Evolutionary conservation across 2,113 vertebrate species (phyloP), one percentile per base, ranked within the genome.

Genomic region (Chaetura pelagica): DNA sequence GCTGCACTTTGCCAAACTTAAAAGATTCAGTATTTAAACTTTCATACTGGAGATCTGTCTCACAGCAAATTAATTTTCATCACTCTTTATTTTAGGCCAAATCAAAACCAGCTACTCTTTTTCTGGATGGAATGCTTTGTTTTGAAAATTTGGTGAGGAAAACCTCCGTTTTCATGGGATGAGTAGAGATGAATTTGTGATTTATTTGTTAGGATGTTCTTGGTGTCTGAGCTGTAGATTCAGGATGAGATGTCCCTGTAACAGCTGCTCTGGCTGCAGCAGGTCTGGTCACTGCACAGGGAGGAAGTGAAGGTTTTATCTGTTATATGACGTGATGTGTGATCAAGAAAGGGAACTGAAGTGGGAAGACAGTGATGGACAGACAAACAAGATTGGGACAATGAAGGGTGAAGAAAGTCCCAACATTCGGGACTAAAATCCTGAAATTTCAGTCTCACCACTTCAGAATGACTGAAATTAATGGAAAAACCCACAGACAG

Each of bases 221-320:
- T 30, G 32, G 27, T 61, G 49, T 35, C 27, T 52, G 44, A 95
- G 49, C 40, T 87, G 44, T 27, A 73, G 18, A 81, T 49, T 8
- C n/a, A 66, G 44, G 21, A 21, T n/a, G 55, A 54, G 68, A 54
- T 59, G 63, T 18, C 23, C 51, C 55, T 46, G 5, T 34, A 64
- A 35, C 40, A 40, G 32, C 35, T 82, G 49, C 38, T 73, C 54
- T 2, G 2, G 46, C 35, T 82, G 49, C 2, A 2, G 30, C 57
- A 58, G 27, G 2, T 8, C 10, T 0, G 0, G 9, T 66, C 78
- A 78, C 52, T 67, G 18, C 0, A 0, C 14, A 26, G 15, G 7
- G 12, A 1, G 40, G 10, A 26, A 49, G 14, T 6, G 15, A 4
- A 21, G 49, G 42, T 88, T 88, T 69, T 40, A n/a, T 15, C 52